Percentiles rank a stretch among this genome's conserved stretches.
phyloP scores from a whole-genome alignment of 2,888 invertebrate species.

The Ichneumon xanthorius region DNA sequence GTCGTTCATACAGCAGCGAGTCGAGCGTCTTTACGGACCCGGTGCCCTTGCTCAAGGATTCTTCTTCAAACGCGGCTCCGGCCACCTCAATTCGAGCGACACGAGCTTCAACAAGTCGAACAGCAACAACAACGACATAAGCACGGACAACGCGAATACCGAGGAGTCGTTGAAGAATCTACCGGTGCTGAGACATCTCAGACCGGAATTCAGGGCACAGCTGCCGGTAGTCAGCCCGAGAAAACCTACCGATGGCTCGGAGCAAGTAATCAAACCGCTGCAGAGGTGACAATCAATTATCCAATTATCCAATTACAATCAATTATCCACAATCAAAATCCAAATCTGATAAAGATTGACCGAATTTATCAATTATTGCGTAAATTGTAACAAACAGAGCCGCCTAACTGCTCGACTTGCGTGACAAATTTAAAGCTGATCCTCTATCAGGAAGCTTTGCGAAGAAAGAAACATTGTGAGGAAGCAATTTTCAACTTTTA shows the following conservation, averaged over 20 bases:
- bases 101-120: constrained; percentile 79
- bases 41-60: constrained; percentile 95
- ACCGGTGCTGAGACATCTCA: constrained; percentile 93
- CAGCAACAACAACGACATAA: constrained; percentile 78
- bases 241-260: constrained; percentile 82
- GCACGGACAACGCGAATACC: constrained; percentile 76
- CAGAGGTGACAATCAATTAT: constrained; percentile 75
- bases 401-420: too few relatives aligned
- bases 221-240: constrained; percentile 87
- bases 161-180: constrained; percentile 85
- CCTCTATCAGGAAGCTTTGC: too few relatives aligned
- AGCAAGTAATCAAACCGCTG: constrained; percentile 82
- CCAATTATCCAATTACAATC: not conserved
- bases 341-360: not conserved
- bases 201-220: constrained; percentile 95
- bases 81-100: constrained; percentile 82
- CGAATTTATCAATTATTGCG: too few relatives aligned
- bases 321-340: not conserved
- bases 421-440: too few relatives aligned
- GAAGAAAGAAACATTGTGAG: too few relatives aligned
- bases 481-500: too few relatives aligned
- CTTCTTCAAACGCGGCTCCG: constrained; percentile 85
- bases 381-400: too few relatives aligned
- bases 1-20: constrained; percentile 94
- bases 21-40: constrained; percentile 95